These are phyloP conservation scores for Macrostomum lignano DNA, from an alignment of 1,140 invertebrate genomes.

Conservation along the genomic window DNA sequence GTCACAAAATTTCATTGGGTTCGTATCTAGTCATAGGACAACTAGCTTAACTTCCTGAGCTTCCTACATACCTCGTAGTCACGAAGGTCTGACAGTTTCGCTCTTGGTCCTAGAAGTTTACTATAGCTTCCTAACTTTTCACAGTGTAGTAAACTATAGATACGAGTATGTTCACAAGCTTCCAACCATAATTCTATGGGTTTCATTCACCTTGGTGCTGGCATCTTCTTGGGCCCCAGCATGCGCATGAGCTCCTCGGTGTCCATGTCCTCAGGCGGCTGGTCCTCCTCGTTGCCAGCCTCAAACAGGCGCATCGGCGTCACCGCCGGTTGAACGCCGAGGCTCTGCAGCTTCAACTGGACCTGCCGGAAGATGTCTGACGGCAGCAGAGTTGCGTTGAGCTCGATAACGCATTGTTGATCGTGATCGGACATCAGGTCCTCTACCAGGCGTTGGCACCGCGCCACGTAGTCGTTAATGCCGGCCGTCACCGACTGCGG, in stretches of 20 bases:
- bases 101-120: no score
- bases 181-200: constrained; percentile 5
- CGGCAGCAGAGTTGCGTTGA: constrained; percentile 14
- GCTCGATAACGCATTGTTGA: constrained; percentile 20
- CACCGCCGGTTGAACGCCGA: constrained; percentile 19
- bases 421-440: constrained; percentile 26
- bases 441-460: constrained; percentile 9
- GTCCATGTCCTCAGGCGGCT: constrained; percentile 20
- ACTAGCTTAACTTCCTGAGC: no score
- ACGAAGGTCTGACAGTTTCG: no score
- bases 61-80: no score
- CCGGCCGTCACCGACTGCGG: constrained; percentile 12
- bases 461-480: constrained; percentile 11
- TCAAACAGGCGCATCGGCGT: constrained; percentile 16
- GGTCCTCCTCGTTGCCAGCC: constrained; percentile 15
- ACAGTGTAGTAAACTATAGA: no score
- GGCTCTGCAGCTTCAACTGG: constrained; percentile 15
- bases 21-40: no score
- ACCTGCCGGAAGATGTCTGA: no score
- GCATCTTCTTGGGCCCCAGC: no score
- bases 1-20: no score
- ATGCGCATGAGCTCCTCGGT: constrained; percentile 22
- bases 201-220: constrained; percentile 4
- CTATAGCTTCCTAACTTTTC: no score
- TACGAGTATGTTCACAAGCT: no score